phyloP scores from a whole-genome alignment of 2,888 invertebrate species.

The Eristalis arbustorum region DNA sequence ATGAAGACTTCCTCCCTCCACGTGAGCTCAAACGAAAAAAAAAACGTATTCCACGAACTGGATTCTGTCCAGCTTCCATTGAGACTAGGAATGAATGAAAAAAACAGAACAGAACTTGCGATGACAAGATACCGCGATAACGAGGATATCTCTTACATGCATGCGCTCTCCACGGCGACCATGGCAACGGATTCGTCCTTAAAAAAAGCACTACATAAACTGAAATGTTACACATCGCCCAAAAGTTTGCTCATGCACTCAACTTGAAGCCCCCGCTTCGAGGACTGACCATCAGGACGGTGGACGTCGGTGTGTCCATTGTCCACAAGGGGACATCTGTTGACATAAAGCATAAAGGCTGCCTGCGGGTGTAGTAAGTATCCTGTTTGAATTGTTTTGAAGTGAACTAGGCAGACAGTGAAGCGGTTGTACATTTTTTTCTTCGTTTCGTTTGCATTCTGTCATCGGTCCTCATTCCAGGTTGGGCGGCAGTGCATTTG shows the following conservation, averaged over 20 bases:
- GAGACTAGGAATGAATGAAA: conserved; percentile 14
- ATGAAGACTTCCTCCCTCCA: conserved; percentile 39
- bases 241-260: conserved; percentile 55
- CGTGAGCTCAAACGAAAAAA: conserved; percentile 18
- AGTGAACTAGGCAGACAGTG: conserved; percentile 27
- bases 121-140: conserved; percentile 65
- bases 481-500: background rate
- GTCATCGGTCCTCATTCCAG: background rate
- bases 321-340: conserved; percentile 66
- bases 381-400: conserved; percentile 47
- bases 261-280: conserved; percentile 22
- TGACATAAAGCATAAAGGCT: conserved; percentile 62
- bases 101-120: conserved; percentile 35
- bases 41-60: conserved; percentile 3
- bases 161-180: conserved; percentile 11
- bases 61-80: background rate
- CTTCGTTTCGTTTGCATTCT: background rate
- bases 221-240: conserved; percentile 28
- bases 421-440: background rate
- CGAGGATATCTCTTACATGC: conserved; percentile 67
- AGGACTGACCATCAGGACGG: conserved; percentile 54
- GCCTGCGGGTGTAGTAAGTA: conserved; percentile 56
- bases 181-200: conserved; percentile 14
- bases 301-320: conserved; percentile 49
- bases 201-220: conserved; percentile 5